Base-by-base conservation (phyloP, 2,888 invertebrate species). In the Andrena bucephala region DNA sequence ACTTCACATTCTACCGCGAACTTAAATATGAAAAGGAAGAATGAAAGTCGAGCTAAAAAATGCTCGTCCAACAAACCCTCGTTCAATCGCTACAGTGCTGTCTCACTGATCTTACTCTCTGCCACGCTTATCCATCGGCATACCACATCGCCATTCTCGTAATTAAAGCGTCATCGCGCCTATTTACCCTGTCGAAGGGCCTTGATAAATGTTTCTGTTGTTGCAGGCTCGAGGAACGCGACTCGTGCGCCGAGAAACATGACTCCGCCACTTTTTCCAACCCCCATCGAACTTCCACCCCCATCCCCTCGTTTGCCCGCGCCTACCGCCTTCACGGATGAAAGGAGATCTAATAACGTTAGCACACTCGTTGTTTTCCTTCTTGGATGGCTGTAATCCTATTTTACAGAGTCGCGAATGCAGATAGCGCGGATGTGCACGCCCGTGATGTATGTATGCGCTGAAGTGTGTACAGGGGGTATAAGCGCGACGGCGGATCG, bases 261-360 rank as follows among this genome's bases (percentile, higher is more conserved):
- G 57, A 54, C 65, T 20, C 24, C 10, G 48, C 57, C 65, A 50
- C 36, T 31, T 36, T 33, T 24, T 50, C 74, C 54, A n/a, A 16
- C 69, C 60, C 59, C 33, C 50, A 48, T 71, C 57, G 62, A 80
- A 54, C 29, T 68, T 71, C 59, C 50, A 27, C 24, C 42, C 16
- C n/a, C 20, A 4, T 27, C 20, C 60, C 8, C 24, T 65, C 77
- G 8, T 48, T 57, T 29, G 31, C 66, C 70, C 33, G 24, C 48
- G 27, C 57, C 85, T 69, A 81, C 80, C 85, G 81, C 76, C 86
- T 83, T 85, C 81, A 66, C 81, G 81, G 86, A 89, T 87, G 85
- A 89, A 89, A 86, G 87, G 85, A 89, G 88, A 90, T 89, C 89
- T 88, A 91, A 91, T 90, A 90, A 90, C 88, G 87, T 88, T 86